Conservation (phyloP, 2,888 invertebrate genomes). For the Macrosiphum euphorbiae region DNA sequence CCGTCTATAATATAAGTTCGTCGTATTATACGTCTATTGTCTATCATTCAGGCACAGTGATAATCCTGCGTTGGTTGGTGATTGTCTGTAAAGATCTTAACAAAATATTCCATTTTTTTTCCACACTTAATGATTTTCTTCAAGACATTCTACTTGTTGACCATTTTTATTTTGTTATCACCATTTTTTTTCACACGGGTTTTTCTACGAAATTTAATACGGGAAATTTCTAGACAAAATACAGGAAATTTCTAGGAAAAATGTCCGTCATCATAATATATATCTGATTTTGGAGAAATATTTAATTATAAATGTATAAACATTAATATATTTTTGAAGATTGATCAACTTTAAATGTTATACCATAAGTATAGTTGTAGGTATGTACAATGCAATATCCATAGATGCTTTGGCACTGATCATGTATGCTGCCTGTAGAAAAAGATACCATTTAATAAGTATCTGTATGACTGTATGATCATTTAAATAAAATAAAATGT, state of each 20-base stretch:
- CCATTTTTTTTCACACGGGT: neutral
- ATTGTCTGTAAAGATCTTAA: neutral
- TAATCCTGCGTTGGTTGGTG: neutral
- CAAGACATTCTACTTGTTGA: neutral
- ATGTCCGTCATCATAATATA: neutral
- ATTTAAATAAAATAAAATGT: too few species aligned
- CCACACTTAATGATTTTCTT: neutral
- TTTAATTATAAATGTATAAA: neutral
- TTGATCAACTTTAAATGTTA: too few species aligned
- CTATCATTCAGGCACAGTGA: neutral
- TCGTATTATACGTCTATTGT: neutral
- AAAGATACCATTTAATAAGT: too few species aligned
- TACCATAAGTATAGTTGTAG: too few species aligned
- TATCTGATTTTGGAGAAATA: neutral
- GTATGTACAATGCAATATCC: too few species aligned
- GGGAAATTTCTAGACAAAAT: too few species aligned
- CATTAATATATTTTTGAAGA: too few species aligned
- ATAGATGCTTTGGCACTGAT: too few species aligned
- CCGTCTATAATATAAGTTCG: neutral
- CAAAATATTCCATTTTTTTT: neutral
- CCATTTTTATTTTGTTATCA: neutral
- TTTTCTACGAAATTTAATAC: too few species aligned
- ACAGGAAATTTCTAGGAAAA: too few species aligned
- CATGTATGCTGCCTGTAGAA: too few species aligned
- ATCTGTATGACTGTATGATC: too few species aligned